Evolutionary conservation across 2,888 invertebrate genomes (phyloP).

Genomic region (Cotesia congregata): DNA sequence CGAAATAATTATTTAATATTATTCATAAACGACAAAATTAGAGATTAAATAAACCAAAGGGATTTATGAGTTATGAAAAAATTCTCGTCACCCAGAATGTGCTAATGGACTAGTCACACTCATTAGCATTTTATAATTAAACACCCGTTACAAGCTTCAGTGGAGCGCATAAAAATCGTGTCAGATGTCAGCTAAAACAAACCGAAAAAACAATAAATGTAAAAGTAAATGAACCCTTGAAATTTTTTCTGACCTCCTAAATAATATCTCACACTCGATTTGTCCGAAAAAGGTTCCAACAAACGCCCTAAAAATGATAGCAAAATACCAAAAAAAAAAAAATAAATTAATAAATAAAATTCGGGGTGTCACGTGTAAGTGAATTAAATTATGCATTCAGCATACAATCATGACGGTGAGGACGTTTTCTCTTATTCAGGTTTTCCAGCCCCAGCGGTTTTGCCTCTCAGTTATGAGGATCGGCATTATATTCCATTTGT

Average conservation of each 20-base stretch:
- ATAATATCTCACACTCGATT: not conserved
- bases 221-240: not conserved
- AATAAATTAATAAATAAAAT: not conserved
- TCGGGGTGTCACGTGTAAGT: not conserved
- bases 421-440: constrained; percentile 2
- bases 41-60: not conserved
- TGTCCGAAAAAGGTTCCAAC: not conserved
- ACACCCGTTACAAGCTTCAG: constrained; percentile 5
- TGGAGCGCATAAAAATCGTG: not conserved
- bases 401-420: constrained; percentile 45
- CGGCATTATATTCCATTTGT: not conserved
- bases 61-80: constrained; percentile 31
- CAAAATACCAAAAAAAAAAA: not conserved
- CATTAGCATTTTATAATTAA: constrained; percentile 40
- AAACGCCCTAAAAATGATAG: not conserved
- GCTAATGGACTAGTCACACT: constrained; percentile 35
- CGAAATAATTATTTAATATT: constrained; percentile 10
- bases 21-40: constrained; percentile 12
- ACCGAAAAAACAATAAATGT: constrained; percentile 7
- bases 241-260: not conserved
- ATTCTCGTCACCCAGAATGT: constrained; percentile 7
- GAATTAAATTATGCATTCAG: constrained; percentile 45
- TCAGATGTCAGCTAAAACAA: constrained; percentile 1
- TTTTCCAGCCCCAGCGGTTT: not conserved
- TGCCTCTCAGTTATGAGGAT: constrained; percentile 2